Evolutionary conservation across 2,888 invertebrate species (phyloP), one percentile per base, ranked within the genome.

Genomic region (Lagria hirta): DNA sequence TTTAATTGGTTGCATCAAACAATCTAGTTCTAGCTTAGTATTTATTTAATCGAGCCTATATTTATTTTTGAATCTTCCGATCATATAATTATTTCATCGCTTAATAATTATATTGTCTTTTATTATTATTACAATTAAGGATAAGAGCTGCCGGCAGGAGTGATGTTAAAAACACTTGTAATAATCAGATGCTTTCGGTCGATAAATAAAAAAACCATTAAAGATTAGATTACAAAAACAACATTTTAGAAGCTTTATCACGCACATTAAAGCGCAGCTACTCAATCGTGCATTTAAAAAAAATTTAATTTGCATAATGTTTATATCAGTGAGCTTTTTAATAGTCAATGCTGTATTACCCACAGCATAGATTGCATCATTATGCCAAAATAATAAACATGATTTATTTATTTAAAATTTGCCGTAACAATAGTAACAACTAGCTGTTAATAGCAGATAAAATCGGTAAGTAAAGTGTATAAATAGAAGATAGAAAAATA

Each of bases 91-190:
- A 38, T 38, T 38, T 30, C 30, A 12, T 38, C 38, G 38, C 30
- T 24, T 13, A 38, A 17, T 38, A 22, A n/a, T n/a, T n/a, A 16
- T 16, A 38, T 38, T 30, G 30, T 22, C 23, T 38, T 23, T 38
- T 38, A 38, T 30, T 30, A 30, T 38, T 38, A 30, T 24, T 23
- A 38, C 38, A 38, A 38, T 38, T 38, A 38, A 38, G 38, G 38
- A 23, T 30, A 24, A 30, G 29, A 23, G 26, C 14, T 16, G 38
- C 38, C 38, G 17, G 29, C n/a, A 12, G 38, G 38, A 23, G 22
- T 38, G 30, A 38, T 24, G 30, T 30, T 38, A 30, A 38, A 14
- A 30, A 30, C 38, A 38, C 38, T 30, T 38, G 29, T 38, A 38
- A 30, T 38, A 38, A 38, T 38, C 23, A 30, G 10, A 15, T 30